Conservation (phyloP, 2,797 vertebrate species). For the Erpetoichthys calabaricus region DNA sequence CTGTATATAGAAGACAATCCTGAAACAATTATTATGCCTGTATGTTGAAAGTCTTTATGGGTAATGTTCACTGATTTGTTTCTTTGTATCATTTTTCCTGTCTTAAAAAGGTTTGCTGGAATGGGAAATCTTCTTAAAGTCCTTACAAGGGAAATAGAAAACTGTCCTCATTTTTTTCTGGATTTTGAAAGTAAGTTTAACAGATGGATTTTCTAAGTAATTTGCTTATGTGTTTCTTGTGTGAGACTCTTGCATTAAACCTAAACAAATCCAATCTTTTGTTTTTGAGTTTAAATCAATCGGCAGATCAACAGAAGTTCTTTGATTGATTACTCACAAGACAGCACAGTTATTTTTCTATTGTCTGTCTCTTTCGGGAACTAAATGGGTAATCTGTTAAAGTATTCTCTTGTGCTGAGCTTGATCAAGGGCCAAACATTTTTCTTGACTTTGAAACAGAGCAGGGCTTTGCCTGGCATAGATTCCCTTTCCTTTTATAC, state of each 20-base stretch:
- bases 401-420: constrained; percentile 84
- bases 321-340: constrained; percentile 25
- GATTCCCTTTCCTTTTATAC: constrained; percentile 24
- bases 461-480: constrained; percentile 54
- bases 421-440: constrained; percentile 86
- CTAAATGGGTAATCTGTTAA: constrained; percentile 84
- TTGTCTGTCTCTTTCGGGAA: constrained; percentile 59
- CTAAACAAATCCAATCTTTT: no score
- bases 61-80: neutral
- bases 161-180: constrained; percentile 99
- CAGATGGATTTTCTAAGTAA: constrained; percentile 1
- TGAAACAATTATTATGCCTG: no score
- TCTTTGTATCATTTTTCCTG: constrained; percentile 6
- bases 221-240: constrained; percentile 1
- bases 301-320: neutral
- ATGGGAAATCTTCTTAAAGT: constrained; percentile 99
- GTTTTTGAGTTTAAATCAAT: no score
- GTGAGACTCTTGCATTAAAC: no score
- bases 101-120: constrained; percentile 88
- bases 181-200: constrained; percentile 99
- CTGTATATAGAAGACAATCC: no score
- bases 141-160: constrained; percentile 99
- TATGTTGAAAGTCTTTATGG: neutral
- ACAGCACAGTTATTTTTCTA: constrained; percentile 31
- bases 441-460: constrained; percentile 95